Conservation (phyloP, 2,797 vertebrate genomes). For the Uromys caudimaculatus region DNA sequence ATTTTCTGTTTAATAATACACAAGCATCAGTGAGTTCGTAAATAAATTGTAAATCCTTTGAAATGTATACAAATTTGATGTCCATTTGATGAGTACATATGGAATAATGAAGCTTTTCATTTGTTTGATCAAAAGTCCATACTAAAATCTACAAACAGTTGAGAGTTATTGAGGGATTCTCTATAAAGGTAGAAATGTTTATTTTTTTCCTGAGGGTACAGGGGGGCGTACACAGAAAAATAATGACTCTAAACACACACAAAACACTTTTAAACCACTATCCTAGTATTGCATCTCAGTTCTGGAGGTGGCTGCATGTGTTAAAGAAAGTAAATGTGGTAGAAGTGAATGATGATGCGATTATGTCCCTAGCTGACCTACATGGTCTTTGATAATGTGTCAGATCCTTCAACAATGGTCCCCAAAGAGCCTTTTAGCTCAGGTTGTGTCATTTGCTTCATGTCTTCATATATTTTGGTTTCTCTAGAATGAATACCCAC, state of each 20-base stretch:
- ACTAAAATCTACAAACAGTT: background rate
- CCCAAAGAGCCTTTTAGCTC: accelerated
- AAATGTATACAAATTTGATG: background rate
- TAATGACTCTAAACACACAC: background rate
- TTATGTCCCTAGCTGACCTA: background rate
- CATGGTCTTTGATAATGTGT: background rate
- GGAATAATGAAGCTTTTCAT: background rate
- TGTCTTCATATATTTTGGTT: background rate
- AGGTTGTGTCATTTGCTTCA: background rate
- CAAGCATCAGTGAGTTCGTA: background rate
- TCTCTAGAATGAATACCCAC: accelerated
- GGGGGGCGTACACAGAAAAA: background rate
- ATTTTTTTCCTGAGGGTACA: background rate
- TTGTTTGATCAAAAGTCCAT: background rate
- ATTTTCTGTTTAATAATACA: background rate
- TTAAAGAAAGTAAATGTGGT: accelerated
- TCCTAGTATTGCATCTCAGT: background rate
- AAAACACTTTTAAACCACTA: background rate
- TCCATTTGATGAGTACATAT: background rate
- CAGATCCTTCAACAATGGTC: background rate
- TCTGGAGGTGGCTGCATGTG: background rate
- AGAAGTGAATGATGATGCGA: background rate
- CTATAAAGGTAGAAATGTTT: background rate
- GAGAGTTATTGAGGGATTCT: background rate
- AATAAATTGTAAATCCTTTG: background rate